Evolutionary conservation across 2,888 invertebrate species (phyloP).

Genomic region (Euplexia lucipara): DNA sequence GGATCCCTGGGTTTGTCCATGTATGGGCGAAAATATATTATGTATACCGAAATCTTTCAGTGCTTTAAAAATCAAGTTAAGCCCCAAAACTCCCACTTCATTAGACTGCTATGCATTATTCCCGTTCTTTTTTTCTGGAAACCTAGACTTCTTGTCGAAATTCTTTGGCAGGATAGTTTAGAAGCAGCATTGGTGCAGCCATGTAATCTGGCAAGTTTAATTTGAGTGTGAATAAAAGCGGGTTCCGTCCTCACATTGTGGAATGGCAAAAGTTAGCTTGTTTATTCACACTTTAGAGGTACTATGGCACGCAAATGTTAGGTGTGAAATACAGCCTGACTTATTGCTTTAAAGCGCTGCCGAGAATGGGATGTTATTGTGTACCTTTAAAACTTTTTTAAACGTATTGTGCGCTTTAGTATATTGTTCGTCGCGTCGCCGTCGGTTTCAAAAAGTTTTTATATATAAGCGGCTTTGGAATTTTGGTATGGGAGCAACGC

Average conservation of each 20-base stretch:
- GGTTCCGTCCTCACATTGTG: slow-evolving; percentile 71
- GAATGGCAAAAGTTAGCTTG: slow-evolving; percentile 85
- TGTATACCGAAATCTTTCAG: too few species aligned
- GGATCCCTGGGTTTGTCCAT: too few species aligned
- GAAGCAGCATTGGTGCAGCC: slow-evolving; percentile 64
- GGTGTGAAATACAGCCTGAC: slow-evolving; percentile 77
- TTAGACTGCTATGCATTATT: slow-evolving; percentile 22
- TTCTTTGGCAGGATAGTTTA: slow-evolving; percentile 64
- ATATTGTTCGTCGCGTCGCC: slow-evolving; percentile 48
- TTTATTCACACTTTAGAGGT: slow-evolving; percentile 82
- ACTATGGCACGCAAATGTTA: slow-evolving; percentile 77
- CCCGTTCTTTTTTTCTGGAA: slow-evolving; percentile 7
- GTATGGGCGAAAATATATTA: too few species aligned
- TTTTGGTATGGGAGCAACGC: slow-evolving; percentile 39
- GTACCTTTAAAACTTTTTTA: slow-evolving; percentile 60
- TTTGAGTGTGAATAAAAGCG: slow-evolving; percentile 76
- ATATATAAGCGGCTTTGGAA: slow-evolving; percentile 50
- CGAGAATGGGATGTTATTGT: slow-evolving; percentile 56
- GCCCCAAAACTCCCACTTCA: neutral
- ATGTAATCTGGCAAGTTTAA: slow-evolving; percentile 80
- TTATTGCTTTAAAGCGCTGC: slow-evolving; percentile 68
- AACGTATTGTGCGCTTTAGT: slow-evolving; percentile 56
- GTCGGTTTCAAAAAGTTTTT: slow-evolving; percentile 53
- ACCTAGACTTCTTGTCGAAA: slow-evolving; percentile 45
- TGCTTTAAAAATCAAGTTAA: slow-evolving; percentile 8